Evolutionary conservation across 2,797 vertebrate genomes (phyloP).

Genomic region (Clarias laeviceps): DNA sequence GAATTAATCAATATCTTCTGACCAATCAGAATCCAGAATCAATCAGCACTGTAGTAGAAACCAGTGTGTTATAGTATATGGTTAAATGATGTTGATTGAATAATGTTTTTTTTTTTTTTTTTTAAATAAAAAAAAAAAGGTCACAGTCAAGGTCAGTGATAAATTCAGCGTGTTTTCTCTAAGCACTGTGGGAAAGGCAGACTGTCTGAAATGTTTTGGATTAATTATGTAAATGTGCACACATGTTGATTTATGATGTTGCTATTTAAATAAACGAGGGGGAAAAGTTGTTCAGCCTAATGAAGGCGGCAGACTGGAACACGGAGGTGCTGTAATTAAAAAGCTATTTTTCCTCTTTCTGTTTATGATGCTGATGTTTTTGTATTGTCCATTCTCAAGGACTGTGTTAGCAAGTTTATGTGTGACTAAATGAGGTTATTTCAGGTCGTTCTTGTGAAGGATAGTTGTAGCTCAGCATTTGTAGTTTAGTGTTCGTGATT

Average conservation of each 20-base stretch:
- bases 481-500: too few species aligned
- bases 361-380: constrained; percentile 21
- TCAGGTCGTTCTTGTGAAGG: neutral
- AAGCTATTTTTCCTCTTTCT: constrained; percentile 33
- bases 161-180: neutral
- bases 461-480: too few species aligned
- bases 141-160: neutral
- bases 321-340: constrained; percentile 34
- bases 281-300: constrained; percentile 30
- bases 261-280: constrained; percentile 33
- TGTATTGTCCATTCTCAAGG: neutral
- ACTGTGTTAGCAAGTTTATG: neutral
- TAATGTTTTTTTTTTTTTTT: too few species aligned
- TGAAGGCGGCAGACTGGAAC: constrained; percentile 37
- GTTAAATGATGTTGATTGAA: neutral
- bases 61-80: neutral
- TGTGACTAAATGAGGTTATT: neutral
- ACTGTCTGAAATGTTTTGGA: neutral
- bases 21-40: constrained; percentile 10
- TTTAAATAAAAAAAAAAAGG: neutral
- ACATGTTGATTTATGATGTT: constrained; percentile 40
- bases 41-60: neutral
- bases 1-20: neutral
- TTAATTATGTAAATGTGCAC: constrained; percentile 33
- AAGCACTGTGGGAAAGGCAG: neutral